A percentile compares a stretch with the other conserved stretches of the same genome.
Evolutionary conservation across 2,888 invertebrate genomes (phyloP).

Genomic region (Rhagophthalmus giganteus): DNA sequence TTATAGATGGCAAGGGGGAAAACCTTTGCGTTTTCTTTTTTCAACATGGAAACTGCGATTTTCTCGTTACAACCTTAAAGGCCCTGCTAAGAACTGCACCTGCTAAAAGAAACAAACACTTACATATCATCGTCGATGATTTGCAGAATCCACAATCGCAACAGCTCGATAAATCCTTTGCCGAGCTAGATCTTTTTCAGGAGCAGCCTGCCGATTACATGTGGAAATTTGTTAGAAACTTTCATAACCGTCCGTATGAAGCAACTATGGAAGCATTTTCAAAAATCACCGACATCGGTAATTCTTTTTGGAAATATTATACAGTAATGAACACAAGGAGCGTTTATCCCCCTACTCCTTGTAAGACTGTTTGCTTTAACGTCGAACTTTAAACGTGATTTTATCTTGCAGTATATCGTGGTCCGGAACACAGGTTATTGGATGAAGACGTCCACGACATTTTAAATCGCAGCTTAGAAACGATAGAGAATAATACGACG

Average conservation of each 20-base stretch:
- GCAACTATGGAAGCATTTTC: conserved; percentile 85
- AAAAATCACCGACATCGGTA: conserved; percentile 79
- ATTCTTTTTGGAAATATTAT: conserved; percentile 40
- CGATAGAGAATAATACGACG: conserved; percentile 56
- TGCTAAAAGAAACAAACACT: conserved; percentile 70
- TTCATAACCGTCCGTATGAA: conserved; percentile 74
- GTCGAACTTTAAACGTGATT: too few species aligned
- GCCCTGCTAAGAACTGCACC: conserved; percentile 67
- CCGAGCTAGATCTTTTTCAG: conserved; percentile 80
- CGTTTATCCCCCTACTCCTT: not conserved
- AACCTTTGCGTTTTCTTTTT: conserved; percentile 83
- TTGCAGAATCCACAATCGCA: conserved; percentile 66
- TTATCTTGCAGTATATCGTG: conserved; percentile 69
- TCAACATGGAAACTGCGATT: conserved; percentile 83
- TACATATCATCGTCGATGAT: conserved; percentile 71
- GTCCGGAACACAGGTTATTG: conserved; percentile 64
- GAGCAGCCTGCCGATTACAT: conserved; percentile 69
- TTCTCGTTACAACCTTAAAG: conserved; percentile 67
- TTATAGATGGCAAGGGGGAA: conserved; percentile 72
- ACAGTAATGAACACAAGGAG: conserved; percentile 3
- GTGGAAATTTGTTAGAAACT: conserved; percentile 65
- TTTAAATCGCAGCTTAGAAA: conserved; percentile 61
- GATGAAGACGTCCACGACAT: conserved; percentile 67
- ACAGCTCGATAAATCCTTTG: conserved; percentile 82
- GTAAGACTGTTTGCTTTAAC: too few species aligned